Conservation (phyloP, 2,797 vertebrate genomes). For the Coilia nasus region DNA sequence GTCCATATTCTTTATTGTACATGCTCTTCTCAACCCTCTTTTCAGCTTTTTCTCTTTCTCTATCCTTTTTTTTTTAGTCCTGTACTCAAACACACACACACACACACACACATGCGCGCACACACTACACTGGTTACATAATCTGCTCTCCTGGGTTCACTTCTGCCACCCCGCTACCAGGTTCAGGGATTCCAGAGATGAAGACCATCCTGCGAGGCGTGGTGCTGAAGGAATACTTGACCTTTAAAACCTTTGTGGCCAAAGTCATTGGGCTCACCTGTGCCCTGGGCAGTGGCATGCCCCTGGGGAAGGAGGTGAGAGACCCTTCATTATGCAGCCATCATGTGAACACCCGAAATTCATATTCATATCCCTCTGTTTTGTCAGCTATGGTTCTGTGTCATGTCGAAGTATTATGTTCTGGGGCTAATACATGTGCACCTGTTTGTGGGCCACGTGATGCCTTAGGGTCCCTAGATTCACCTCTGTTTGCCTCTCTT, state of each 20-base stretch:
- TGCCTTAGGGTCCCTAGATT: neutral
- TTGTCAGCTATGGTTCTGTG: neutral
- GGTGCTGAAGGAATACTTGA: constrained; percentile 96
- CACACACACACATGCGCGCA: neutral
- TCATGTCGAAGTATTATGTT: neutral
- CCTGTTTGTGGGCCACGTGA: no score
- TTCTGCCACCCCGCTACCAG: constrained; percentile 60
- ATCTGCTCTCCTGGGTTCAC: neutral
- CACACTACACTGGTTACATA: neutral
- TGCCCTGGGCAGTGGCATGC: constrained; percentile 95
- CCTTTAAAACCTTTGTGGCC: constrained; percentile 95
- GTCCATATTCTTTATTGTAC: no score
- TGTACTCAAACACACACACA: constrained; percentile 25
- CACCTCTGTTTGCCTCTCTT: no score
- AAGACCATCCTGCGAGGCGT: constrained; percentile 96
- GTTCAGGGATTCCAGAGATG: constrained; percentile 98
- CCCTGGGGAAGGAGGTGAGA: constrained; percentile 92
- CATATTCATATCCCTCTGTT: no score
- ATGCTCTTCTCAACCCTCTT: no score
- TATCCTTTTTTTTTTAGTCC: neutral
- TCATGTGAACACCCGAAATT: neutral
- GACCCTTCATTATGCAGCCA: constrained; percentile 16
- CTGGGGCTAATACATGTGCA: no score
- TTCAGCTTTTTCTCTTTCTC: neutral
- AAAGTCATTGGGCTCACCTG: constrained; percentile 97